Percentiles rank a stretch among this genome's conserved stretches.
phyloP scores from a whole-genome alignment of 2,888 invertebrate genomes.

The Tipula helvola region DNA sequence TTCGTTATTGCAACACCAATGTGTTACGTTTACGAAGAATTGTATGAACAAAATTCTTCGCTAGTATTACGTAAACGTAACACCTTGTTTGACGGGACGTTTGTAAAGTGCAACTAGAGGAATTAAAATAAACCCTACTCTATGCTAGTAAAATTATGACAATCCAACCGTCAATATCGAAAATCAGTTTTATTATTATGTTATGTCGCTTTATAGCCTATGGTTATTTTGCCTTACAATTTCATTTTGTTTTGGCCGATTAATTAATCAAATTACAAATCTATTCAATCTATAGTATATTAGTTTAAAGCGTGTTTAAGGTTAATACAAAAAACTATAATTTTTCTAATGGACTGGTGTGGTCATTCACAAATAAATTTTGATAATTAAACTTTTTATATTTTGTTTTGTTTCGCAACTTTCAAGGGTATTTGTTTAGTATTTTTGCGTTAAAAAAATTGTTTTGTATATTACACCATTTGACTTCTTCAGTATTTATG shows the following conservation, averaged over 20 bases:
- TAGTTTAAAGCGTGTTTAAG: neutral
- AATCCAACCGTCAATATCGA: too few species aligned
- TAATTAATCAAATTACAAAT: neutral
- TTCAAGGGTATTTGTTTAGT: neutral
- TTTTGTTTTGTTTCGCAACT: neutral
- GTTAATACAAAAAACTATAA: too few species aligned
- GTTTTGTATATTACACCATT: too few species aligned
- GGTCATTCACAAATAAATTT: neutral
- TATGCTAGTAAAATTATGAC: too few species aligned
- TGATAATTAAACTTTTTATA: neutral
- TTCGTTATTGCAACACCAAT: too few species aligned
- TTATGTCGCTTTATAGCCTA: neutral
- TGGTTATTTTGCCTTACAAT: neutral
- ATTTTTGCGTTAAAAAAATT: neutral
- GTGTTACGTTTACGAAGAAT: too few species aligned
- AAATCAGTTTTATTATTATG: neutral
- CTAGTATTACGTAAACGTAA: too few species aligned
- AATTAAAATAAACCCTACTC: too few species aligned
- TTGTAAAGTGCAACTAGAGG: too few species aligned
- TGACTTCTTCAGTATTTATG: neutral
- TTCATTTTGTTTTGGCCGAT: neutral
- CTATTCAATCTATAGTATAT: neutral
- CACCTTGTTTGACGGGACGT: too few species aligned
- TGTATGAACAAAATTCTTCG: too few species aligned
- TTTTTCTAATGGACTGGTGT: too few species aligned